phyloP scores from a whole-genome alignment of 2,113 vertebrate genomes.

The Arvicanthis niloticus region DNA sequence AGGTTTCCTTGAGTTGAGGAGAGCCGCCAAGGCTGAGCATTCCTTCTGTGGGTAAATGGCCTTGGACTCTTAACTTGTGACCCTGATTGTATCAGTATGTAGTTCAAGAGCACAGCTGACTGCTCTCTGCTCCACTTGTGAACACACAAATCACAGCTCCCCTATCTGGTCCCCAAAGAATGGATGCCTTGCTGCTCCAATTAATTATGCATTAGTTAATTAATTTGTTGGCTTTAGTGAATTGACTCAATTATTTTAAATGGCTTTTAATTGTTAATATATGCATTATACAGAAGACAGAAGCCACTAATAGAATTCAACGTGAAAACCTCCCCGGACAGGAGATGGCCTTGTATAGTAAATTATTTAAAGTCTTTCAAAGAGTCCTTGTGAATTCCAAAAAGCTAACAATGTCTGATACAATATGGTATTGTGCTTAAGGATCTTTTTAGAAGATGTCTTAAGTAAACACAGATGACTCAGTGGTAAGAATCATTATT shows the following conservation, averaged over 20 bases:
- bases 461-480: neutral
- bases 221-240: slow-evolving; percentile 80
- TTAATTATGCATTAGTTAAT: slow-evolving; percentile 81
- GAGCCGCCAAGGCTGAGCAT: neutral
- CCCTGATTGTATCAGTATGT: neutral
- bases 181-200: slow-evolving; percentile 61
- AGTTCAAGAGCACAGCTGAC: slow-evolving; percentile 36
- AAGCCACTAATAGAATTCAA: slow-evolving; percentile 72
- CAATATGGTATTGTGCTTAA: neutral
- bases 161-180: slow-evolving; percentile 59
- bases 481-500: neutral
- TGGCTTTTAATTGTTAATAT: slow-evolving; percentile 80
- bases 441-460: neutral
- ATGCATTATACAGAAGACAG: slow-evolving; percentile 71
- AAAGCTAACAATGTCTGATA: neutral
- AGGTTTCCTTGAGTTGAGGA: neutral
- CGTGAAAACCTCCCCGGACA: slow-evolving; percentile 70
- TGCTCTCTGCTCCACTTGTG: slow-evolving; percentile 14
- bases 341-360: slow-evolving; percentile 67
- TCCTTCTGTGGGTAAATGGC: neutral
- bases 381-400: slow-evolving; percentile 48
- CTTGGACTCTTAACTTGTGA: neutral
- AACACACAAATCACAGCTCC: slow-evolving; percentile 65
- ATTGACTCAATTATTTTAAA: slow-evolving; percentile 81
- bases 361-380: slow-evolving; percentile 65